Conservation (phyloP, 2,113 vertebrate genomes). For the Myotis lucifugus region DNA sequence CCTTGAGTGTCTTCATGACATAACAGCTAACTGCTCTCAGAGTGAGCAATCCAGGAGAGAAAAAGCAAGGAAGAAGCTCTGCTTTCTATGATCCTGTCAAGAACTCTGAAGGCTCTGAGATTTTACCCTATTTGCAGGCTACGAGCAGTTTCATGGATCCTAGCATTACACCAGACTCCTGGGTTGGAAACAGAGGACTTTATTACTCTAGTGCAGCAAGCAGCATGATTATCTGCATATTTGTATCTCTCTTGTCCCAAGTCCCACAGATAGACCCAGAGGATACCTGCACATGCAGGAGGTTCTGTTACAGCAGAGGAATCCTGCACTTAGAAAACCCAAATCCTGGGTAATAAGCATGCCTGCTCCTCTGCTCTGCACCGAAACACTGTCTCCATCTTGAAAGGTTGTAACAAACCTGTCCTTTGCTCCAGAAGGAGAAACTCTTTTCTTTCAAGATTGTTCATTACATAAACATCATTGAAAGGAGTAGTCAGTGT, state of each 20-base stretch:
- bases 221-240: neutral
- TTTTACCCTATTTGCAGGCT: neutral
- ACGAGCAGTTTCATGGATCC: neutral
- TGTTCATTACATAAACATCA: neutral
- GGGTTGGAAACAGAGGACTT: neutral
- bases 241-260: neutral
- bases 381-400: neutral
- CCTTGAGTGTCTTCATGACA: neutral
- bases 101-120: neutral
- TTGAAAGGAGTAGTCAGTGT: neutral
- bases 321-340: neutral
- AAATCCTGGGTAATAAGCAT: neutral
- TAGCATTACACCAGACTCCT: neutral
- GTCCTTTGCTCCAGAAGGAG: neutral
- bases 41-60: neutral
- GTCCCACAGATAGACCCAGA: neutral
- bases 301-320: neutral
- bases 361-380: neutral
- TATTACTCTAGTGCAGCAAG: neutral
- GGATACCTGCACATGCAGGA: neutral
- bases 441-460: conserved; percentile 6
- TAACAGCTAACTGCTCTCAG: neutral
- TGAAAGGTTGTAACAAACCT: neutral
- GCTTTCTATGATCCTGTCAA: neutral
- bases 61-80: neutral